Evolutionary conservation across 2,888 invertebrate species (phyloP), one percentile per base, ranked within the genome.

Genomic region (Lasioglossum villosulum): DNA sequence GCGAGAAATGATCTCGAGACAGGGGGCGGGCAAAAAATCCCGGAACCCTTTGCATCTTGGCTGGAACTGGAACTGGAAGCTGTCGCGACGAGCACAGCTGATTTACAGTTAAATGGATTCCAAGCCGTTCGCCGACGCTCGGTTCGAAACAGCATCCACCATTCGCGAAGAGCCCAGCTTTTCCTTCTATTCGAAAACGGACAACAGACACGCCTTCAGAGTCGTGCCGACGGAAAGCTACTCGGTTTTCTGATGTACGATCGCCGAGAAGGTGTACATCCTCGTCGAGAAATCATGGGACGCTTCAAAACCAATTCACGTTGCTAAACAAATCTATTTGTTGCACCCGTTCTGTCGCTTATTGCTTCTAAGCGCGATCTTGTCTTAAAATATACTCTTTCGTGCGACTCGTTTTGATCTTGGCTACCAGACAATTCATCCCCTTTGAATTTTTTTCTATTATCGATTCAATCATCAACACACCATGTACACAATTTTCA

Each of bases 31-130:
- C 39, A 5, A 48, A 75, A 56, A 48, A 39, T 70, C n/a, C 39
- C 39, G 45, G n/a, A 37, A 59, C 14, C 10, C 27, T 52, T 27
- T 14, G 16, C 70, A 14, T 70, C 37, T 70, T 45, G 19, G 56
- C 1, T 34, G 37, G 66, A 68, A 14, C 27, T 4, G 63, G 3
- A 27, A 34, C 3, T 8, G 37, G 34, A 37, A 68, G 23, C 19
- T 75, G 71, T 45, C 75, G 63, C 63, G 78, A 68, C 77, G 75
- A 76, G 75, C 34, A 63, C 34, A 56, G 66, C 75, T 79, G 70
- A 83, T 87, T 85, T 78, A 56, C 63, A 80, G 81, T 83, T 87
- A 89, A 87, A 87, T 87, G 89, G 78, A 89, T 87, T 80, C 80
- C 76, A 39, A 83, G 82, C 16, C 48, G 78, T 77, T 78, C 75